Evolutionary conservation across 2,797 vertebrate genomes (phyloP).

Genomic region (Clarias fuscus): DNA sequence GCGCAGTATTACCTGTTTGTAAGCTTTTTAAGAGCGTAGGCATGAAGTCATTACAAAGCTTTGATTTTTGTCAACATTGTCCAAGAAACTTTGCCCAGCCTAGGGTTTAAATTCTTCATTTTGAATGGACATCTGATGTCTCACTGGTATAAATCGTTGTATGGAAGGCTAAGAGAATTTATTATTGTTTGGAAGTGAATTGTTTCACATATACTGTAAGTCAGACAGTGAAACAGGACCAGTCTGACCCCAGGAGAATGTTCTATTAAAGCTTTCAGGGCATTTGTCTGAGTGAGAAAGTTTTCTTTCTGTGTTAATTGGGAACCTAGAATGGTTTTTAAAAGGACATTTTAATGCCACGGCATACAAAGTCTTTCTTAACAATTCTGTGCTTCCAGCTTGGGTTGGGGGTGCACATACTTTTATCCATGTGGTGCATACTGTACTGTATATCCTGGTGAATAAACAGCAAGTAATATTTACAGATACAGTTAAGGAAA

Average conservation of each 20-base stretch:
- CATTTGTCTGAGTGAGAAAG: not conserved
- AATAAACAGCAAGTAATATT: not conserved
- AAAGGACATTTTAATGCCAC: not conserved
- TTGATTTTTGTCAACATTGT: too few species aligned
- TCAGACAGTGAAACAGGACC: too few species aligned
- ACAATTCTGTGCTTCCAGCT: not conserved
- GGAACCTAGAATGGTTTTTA: too few species aligned
- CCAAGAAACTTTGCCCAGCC: not conserved
- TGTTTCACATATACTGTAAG: not conserved
- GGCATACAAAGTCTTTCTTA: not conserved
- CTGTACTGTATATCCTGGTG: not conserved
- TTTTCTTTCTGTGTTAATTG: not conserved
- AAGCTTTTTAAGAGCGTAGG: not conserved
- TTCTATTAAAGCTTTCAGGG: not conserved
- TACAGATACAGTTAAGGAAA: not conserved
- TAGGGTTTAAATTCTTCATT: not conserved
- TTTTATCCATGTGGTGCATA: not conserved
- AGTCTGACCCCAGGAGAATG: not conserved
- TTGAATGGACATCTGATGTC: not conserved
- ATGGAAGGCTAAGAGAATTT: not conserved
- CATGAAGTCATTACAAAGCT: not conserved
- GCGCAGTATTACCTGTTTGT: not conserved
- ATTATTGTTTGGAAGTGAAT: not conserved
- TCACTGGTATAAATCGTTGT: not conserved
- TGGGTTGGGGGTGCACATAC: not conserved